Base-by-base conservation (phyloP, 2,113 vertebrate genomes). In the human region DNA sequence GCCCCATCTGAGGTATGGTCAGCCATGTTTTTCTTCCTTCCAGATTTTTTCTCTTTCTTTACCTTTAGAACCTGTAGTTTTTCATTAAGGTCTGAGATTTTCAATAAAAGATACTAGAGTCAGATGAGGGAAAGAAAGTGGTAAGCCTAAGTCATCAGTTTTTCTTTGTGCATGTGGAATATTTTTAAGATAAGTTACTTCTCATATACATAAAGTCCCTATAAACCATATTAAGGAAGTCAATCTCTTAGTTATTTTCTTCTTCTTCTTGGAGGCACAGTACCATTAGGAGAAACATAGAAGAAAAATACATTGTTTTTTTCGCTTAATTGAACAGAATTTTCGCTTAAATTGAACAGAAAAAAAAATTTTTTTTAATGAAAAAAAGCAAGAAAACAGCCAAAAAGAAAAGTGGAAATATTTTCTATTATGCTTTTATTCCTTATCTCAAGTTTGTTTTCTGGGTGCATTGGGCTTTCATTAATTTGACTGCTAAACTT, bases 331-430 rank as follows among this genome's bases (percentile, higher is more conserved):
- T n/a, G n/a, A n/a, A n/a, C n/a, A n/a, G n/a, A n/a, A n/a, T n/a
- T n/a, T n/a, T 83, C 48, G 6, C 20, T 83, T 87, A 89, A 96
- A 91, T 18, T 16, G 81, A 96, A 81, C 7, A 97, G 61, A 94
- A 90, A 94, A 32, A 48, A 68, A 84, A 2, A 20, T 27, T 45
- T 92, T 27, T 45, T 92, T 9, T 38, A n/a, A 50, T 89, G 6
- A 38, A 91, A 90, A 96, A n/a, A 18, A 84, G 4, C 17, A 3
- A n/a, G 9, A 50, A 85, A 90, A 35, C 0, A 73, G 13, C 5
- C 18, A 80, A 43, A 76, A 23, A 9, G 10, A 25, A 90, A 55
- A 94, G 57, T 59, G 2, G 2, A 96, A 93, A 96, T 59, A 75
- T 79, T 92, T 92, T 93, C 17, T 87, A 59, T 30, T 73, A 55